Base-by-base conservation (phyloP, 2,888 invertebrate species). In the Troides oblongomaculatus region DNA sequence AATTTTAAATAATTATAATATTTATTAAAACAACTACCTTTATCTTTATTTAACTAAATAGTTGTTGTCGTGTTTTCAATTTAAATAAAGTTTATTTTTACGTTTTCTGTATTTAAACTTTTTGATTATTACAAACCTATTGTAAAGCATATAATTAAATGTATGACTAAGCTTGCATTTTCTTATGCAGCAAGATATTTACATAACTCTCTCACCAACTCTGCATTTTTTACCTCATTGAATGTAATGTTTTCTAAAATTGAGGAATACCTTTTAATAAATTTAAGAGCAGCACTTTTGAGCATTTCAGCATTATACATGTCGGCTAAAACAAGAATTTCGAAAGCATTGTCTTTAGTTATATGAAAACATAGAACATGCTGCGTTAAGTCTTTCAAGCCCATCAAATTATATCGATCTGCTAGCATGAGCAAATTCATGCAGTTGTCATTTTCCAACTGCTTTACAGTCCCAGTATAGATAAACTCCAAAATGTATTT, bases 51-150 rank as follows among this genome's bases (percentile, higher is more conserved):
- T 82, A 85, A 84, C 80, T 72, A 79, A 81, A 81, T 77, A 84
- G 84, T 88, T 87, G 84, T 39, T 46, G 46, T 46, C 46, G 14
- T 89, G 87, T 89, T 88, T 85, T 80, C 81, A 87, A 85, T 84
- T 84, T 80, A 89, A 70, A 89, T 90, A 90, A 90, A 90, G 87
- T 89, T 89, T 90, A 90, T 89, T 89, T 89, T 88, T 88, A 90
- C 82, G 89, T 90, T 90, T 89, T 87, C 82, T 87, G 84, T 88
- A 88, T 83, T 78, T 80, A 67, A n/a, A 74, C 73, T 74, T 68
- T 72, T 74, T 68, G 67, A 71, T 68, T 64, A 62, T 25, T 63
- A 46, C 59, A 64, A 58, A 69, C 59, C 70, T 64, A 68, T 39
- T 57, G 64, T 70, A 68, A 62, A 53, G 10, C 62, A 59, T 25